phyloP scores from a whole-genome alignment of 2,113 vertebrate species.

The Ammodytes dubius region DNA sequence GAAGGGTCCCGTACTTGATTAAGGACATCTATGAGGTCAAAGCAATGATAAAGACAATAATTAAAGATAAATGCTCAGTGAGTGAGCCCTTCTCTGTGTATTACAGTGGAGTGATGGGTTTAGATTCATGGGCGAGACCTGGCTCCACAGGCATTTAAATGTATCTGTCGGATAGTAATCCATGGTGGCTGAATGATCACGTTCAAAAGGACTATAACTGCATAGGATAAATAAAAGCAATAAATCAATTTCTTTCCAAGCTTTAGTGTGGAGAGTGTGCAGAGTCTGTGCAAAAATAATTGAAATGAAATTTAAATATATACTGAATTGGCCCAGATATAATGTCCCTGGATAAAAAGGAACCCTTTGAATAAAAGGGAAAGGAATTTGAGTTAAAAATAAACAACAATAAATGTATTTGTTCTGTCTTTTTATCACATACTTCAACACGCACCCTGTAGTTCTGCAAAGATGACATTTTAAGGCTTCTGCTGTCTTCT shows the following conservation, averaged over 20 bases:
- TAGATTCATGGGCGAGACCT: neutral
- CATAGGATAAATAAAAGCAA: neutral
- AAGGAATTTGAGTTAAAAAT: neutral
- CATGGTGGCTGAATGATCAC: neutral
- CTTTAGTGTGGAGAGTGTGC: neutral
- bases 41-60: constrained; percentile 54
- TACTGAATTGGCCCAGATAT: constrained; percentile 2
- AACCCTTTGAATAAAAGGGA: neutral
- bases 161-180: neutral
- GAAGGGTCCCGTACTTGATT: constrained; percentile 37
- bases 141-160: neutral
- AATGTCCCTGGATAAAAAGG: neutral
- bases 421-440: neutral
- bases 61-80: constrained; percentile 48
- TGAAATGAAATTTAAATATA: neutral
- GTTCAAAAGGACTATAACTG: no score
- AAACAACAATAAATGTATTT: neutral
- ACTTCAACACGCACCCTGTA: neutral
- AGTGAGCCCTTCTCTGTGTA: constrained; percentile 7
- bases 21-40: constrained; percentile 51
- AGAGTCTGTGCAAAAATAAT: neutral
- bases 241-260: neutral
- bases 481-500: neutral
- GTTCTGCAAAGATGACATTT: neutral
- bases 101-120: neutral